Evolutionary conservation across 2,113 vertebrate species (phyloP).

Genomic region (Daphoenositta chrysoptera): DNA sequence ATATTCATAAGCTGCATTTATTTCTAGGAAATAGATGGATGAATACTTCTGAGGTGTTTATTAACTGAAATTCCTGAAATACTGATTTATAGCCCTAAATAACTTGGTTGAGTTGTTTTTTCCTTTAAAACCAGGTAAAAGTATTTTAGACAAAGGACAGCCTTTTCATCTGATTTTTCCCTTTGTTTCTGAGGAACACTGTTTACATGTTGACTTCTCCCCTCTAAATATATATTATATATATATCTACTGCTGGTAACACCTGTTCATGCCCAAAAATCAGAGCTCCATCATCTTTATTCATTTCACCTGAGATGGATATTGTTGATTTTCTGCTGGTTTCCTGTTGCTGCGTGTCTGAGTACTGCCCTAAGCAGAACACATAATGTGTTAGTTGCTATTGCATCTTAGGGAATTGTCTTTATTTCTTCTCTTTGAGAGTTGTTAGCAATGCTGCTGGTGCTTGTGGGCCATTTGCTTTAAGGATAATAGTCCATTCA

Average conservation of each 20-base stretch:
- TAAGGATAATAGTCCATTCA: neutral
- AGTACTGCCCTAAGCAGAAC: neutral
- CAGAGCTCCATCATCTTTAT: neutral
- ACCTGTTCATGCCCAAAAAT: neutral
- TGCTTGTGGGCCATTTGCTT: neutral
- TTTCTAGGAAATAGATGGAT: neutral
- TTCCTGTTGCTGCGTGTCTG: neutral
- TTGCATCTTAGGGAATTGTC: neutral
- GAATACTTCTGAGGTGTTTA: neutral
- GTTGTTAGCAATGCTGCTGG: neutral
- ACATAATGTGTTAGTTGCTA: neutral
- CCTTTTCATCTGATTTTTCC: neutral
- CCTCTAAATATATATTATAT: neutral
- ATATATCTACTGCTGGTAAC: neutral
- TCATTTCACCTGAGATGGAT: neutral
- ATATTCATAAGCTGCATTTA: neutral
- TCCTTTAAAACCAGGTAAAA: neutral
- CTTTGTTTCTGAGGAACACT: neutral
- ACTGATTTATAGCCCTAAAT: neutral
- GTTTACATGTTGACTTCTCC: neutral
- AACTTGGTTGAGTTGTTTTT: neutral
- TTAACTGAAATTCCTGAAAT: neutral
- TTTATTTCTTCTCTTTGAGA: neutral
- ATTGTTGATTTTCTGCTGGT: neutral
- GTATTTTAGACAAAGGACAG: neutral